Conservation (phyloP, 1,140 invertebrate genomes). For the Micrasema longulum region DNA sequence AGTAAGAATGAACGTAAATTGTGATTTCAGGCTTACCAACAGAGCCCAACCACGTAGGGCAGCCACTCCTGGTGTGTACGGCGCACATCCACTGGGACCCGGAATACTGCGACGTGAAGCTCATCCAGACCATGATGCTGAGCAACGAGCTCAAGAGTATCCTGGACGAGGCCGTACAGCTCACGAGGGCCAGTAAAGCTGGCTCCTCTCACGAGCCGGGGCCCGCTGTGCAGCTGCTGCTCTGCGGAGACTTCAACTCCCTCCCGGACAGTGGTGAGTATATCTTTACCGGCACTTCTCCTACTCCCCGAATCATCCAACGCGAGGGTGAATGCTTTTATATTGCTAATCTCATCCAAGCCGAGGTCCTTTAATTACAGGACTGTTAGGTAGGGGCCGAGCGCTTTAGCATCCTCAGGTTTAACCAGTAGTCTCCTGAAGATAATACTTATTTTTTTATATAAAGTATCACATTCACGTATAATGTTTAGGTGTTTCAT, state of each 20-base stretch:
- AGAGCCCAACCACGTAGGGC: slow-evolving; percentile 80
- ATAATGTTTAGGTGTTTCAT: too few species aligned
- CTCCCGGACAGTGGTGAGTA: slow-evolving; percentile 91
- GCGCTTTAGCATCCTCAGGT: too few species aligned
- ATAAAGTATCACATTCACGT: too few species aligned
- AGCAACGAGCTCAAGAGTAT: slow-evolving; percentile 91
- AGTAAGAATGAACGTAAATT: too few species aligned
- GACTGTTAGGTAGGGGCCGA: too few species aligned
- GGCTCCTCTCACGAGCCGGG: slow-evolving; percentile 71
- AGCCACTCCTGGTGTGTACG: slow-evolving; percentile 94
- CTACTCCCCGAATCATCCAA: too few species aligned
- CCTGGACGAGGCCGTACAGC: slow-evolving; percentile 81
- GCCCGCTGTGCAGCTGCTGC: slow-evolving; percentile 90
- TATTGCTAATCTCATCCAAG: too few species aligned
- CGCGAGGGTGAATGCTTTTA: too few species aligned
- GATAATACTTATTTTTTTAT: too few species aligned
- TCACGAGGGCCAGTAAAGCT: slow-evolving; percentile 62
- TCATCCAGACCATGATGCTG: slow-evolving; percentile 99
- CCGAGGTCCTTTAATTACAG: too few species aligned
- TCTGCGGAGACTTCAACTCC: slow-evolving; percentile 99
- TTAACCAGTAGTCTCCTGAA: too few species aligned
- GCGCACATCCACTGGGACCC: slow-evolving; percentile 99
- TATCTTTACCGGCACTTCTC: too few species aligned
- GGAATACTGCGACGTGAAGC: slow-evolving; percentile 99
- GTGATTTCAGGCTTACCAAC: slow-evolving; percentile 72